phyloP scores from a whole-genome alignment of 2,888 invertebrate genomes.

The Drepanosiphum platanoidis region DNA sequence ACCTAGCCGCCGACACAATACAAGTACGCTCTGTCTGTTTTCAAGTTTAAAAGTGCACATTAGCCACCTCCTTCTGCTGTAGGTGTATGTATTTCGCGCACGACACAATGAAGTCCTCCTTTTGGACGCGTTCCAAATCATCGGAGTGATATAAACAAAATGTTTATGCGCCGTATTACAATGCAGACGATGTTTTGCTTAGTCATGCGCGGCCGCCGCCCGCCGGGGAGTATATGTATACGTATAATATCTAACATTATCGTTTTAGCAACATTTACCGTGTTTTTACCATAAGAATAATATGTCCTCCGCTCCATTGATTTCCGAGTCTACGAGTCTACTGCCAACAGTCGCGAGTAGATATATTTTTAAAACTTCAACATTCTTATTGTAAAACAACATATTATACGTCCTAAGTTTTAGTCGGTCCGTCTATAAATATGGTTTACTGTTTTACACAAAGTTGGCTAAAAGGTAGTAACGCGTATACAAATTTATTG shows the following conservation, averaged over 20 bases:
- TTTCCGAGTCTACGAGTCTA: background rate
- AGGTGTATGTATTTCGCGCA: background rate
- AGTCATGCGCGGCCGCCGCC: conserved; percentile 26
- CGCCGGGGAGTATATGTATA: background rate
- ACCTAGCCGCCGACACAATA: background rate
- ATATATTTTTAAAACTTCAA: too few species aligned
- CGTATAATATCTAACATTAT: background rate
- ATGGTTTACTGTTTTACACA: too few species aligned
- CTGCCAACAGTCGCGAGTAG: too few species aligned
- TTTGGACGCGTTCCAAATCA: conserved; percentile 27
- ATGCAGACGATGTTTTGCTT: conserved; percentile 31
- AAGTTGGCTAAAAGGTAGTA: too few species aligned
- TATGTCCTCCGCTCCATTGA: background rate
- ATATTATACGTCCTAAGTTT: too few species aligned
- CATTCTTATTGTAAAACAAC: too few species aligned
- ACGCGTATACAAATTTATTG: too few species aligned
- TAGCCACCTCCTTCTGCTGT: background rate
- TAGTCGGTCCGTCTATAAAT: too few species aligned
- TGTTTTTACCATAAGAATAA: background rate
- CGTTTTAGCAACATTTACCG: background rate
- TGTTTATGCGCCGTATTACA: conserved; percentile 34
- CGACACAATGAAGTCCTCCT: background rate
- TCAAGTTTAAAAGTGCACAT: conserved; percentile 55
- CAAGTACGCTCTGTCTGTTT: background rate
- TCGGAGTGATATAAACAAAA: conserved; percentile 28